Evolutionary conservation across 2,888 invertebrate species (phyloP), one percentile per base, ranked within the genome.

Genomic region (Chirona hameri): DNA sequence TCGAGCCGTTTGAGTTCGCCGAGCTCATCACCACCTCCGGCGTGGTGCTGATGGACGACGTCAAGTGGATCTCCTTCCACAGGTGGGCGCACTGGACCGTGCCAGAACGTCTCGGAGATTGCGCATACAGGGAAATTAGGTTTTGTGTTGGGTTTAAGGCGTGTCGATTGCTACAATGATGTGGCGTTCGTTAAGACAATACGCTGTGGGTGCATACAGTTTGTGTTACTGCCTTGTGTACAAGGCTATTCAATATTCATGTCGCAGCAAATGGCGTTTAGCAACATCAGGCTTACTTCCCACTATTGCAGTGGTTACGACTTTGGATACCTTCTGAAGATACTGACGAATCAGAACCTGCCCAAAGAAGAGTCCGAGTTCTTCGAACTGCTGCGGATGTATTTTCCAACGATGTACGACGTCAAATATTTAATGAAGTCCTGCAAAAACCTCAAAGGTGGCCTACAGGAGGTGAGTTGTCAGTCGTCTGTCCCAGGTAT

Each of bases 381-480:
- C 88, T 99, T 99, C 88, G 96, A 98, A 87, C 91, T 95, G 86
- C 90, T 99, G 84, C 93, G 95, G 88, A 90, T 98, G 87, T 98
- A 97, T 88, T 99, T 99, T 89, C 98, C 98, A 83, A 95, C 95
- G 84, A 96, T 99, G 84, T 99, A 99, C 89, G 99, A 99, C 90
- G 97, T 99, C 81, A 99, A 99, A 93, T 98, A 98, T 90, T 90
- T 99, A 87, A 98, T 99, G 98, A 98, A 98, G 88, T 94, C 97
- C 84, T 98, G 98, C 90, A 98, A 98, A 90, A 99, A 97, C 88
- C 91, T 99, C 85, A 99, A 99, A 89, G 99, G 99, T 69, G 99
- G 99, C 18, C 91, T 99, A 79, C 99, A 99, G 90, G 99, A 99
- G 89, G 98, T 99, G n/a, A 52, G 72, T 52, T 52, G 52, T 18